Percentiles rank a stretch among this genome's conserved stretches.
Conservation (phyloP, 2,113 vertebrate genomes). For the Seriola rivoliana region DNA sequence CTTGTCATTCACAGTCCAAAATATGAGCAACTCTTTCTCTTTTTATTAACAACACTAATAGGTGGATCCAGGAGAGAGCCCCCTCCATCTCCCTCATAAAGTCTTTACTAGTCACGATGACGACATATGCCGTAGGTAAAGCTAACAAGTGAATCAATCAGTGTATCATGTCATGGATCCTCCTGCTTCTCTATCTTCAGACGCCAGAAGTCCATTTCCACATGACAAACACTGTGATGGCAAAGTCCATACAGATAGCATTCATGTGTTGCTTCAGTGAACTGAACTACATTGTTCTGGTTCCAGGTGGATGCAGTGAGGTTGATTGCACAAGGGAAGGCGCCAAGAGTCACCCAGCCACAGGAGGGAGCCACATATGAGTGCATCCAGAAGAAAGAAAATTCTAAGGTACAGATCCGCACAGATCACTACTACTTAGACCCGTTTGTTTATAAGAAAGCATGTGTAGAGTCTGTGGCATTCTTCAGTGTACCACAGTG, state of each 20-base stretch:
- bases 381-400: conserved; percentile 91
- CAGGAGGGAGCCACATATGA: conserved; percentile 90
- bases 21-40: neutral
- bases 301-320: conserved; percentile 89
- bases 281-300: conserved; percentile 3
- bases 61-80: neutral
- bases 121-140: too few species aligned
- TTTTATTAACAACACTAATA: too few species aligned
- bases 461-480: neutral
- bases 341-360: conserved; percentile 85
- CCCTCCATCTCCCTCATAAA: neutral
- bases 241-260: conserved; percentile 16
- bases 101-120: neutral
- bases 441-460: too few species aligned
- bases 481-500: neutral
- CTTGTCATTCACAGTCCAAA: neutral
- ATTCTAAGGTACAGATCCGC: conserved; percentile 80
- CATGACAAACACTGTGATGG: conserved; percentile 2
- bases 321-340: conserved; percentile 86
- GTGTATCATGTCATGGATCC: neutral
- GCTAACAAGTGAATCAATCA: too few species aligned
- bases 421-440: too few species aligned
- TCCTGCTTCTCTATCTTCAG: neutral
- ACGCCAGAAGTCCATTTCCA: neutral
- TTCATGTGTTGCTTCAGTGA: neutral